Evolutionary conservation across 2,797 vertebrate species (phyloP).

Genomic region (Enteromius argenteus): DNA sequence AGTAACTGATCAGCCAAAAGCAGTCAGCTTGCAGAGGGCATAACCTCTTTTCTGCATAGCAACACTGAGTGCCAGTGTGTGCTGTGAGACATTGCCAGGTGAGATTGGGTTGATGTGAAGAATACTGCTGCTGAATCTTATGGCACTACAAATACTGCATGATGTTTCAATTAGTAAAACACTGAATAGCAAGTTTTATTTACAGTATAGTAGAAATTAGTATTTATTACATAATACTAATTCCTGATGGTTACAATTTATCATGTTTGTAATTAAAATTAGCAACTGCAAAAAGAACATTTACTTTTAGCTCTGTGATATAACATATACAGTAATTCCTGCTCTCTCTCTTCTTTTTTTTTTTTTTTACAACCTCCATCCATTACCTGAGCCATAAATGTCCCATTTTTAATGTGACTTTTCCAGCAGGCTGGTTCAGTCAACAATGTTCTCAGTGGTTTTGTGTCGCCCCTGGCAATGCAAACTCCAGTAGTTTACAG

Average conservation of each 20-base stretch:
- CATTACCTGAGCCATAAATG: not conserved
- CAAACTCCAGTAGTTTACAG: slow-evolving; percentile 50
- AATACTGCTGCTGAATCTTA: not conserved
- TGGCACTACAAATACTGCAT: not conserved
- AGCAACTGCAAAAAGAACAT: not conserved
- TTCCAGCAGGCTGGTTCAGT: slow-evolving; percentile 24
- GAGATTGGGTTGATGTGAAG: slow-evolving; percentile 12
- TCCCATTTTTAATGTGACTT: slow-evolving; percentile 8
- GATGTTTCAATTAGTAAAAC: not conserved
- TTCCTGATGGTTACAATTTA: not conserved
- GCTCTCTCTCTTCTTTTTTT: not conserved
- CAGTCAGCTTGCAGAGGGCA: slow-evolving; percentile 41
- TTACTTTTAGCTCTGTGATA: not conserved
- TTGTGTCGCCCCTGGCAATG: not conserved
- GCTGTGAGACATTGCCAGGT: slow-evolving; percentile 42
- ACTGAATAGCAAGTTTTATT: not conserved
- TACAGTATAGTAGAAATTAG: not conserved
- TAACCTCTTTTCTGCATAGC: slow-evolving; percentile 66
- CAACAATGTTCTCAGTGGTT: slow-evolving; percentile 10
- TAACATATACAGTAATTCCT: not conserved
- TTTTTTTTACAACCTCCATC: not conserved
- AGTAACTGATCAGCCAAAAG: slow-evolving; percentile 68
- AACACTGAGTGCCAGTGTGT: slow-evolving; percentile 55
- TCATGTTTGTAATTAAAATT: not conserved
- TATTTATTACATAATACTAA: not conserved